Evolutionary conservation across 2,113 vertebrate species (phyloP).

Genomic region (Ciconia stormi): DNA sequence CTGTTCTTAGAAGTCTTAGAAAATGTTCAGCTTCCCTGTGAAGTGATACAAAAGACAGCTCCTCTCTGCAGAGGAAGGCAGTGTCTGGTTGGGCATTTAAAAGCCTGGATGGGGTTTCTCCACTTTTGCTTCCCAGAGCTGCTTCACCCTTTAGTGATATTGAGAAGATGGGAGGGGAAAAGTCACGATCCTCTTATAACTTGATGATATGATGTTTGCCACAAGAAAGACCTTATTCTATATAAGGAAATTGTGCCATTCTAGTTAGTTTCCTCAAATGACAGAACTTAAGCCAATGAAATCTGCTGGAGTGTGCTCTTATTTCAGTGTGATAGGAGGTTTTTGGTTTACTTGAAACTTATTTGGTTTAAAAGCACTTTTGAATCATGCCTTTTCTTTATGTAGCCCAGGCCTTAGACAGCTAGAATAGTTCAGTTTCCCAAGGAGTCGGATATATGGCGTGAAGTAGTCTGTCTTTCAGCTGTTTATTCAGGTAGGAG

Average conservation of each 20-base stretch:
- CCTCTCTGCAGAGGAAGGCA: background rate
- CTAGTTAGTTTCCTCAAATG: background rate
- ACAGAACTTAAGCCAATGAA: background rate
- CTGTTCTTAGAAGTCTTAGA: background rate
- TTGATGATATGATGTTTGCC: background rate
- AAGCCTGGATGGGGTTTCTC: background rate
- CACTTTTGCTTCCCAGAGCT: background rate
- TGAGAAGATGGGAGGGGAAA: background rate
- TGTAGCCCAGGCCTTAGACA: background rate
- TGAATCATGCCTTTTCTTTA: background rate
- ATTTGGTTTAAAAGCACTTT: background rate
- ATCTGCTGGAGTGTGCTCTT: background rate
- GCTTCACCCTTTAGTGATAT: background rate
- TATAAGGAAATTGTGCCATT: background rate
- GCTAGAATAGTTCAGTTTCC: background rate
- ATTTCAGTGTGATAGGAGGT: background rate
- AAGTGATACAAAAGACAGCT: background rate
- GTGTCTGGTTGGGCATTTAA: background rate
- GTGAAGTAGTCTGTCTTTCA: background rate
- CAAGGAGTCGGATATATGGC: accelerated
- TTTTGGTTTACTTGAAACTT: background rate
- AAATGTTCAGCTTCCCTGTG: background rate
- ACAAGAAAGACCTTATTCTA: background rate
- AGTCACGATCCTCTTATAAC: background rate
- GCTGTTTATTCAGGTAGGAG: background rate